Conservation (phyloP, 2,113 vertebrate species). For the Tiliqua scincoides region DNA sequence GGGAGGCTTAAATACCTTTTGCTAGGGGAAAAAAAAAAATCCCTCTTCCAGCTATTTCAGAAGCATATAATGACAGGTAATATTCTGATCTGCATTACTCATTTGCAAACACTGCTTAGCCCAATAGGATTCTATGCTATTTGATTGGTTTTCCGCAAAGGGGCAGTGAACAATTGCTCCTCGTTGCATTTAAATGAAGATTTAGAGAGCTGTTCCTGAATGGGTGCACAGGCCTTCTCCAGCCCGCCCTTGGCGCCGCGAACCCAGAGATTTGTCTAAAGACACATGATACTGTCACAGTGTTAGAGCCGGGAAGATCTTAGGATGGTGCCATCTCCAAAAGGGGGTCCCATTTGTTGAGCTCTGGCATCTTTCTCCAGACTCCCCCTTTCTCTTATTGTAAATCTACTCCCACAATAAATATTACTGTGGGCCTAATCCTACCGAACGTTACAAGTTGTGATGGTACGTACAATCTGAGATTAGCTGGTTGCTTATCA, state of each 20-base stretch:
- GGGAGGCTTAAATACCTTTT: conserved; percentile 39
- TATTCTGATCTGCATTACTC: conserved; percentile 44
- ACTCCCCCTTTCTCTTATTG: not conserved
- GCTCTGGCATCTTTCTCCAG: not conserved
- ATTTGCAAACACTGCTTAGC: conserved; percentile 51
- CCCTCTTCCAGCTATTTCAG: conserved; percentile 37
- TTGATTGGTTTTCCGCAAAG: not conserved
- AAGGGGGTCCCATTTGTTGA: too few relatives aligned
- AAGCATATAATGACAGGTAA: conserved; percentile 46
- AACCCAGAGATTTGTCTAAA: too few relatives aligned
- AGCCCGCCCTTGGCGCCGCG: too few relatives aligned
- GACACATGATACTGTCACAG: not conserved
- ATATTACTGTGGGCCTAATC: too few relatives aligned
- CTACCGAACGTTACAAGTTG: too few relatives aligned
- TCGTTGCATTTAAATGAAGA: not conserved
- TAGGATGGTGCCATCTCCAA: not conserved
- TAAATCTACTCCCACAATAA: too few relatives aligned
- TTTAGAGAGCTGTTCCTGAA: not conserved
- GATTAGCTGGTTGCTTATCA: too few relatives aligned
- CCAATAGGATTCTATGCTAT: conserved; percentile 42
- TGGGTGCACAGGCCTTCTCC: not conserved
- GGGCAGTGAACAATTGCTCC: not conserved
- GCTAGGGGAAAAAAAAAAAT: conserved; percentile 27
- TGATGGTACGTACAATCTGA: too few relatives aligned
- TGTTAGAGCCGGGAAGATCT: not conserved